Conservation (phyloP, 2,113 vertebrate genomes). For the Pterocles burchelli region DNA sequence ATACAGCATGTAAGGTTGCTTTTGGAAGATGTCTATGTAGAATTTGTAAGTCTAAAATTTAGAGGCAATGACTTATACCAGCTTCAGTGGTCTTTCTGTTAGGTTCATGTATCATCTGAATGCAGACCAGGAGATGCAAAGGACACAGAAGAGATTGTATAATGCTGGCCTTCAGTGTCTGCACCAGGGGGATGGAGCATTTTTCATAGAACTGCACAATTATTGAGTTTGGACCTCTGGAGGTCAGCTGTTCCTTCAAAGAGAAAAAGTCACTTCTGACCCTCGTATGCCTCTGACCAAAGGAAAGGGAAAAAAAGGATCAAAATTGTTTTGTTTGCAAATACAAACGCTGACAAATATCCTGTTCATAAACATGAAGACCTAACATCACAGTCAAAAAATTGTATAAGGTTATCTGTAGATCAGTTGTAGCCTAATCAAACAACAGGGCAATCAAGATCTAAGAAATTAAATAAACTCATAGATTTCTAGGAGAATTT, state of each 20-base stretch:
- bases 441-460: not conserved
- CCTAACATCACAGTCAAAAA: not conserved
- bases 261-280: no score
- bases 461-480: not conserved
- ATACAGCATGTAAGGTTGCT: not conserved
- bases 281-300: not conserved
- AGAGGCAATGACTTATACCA: not conserved
- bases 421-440: not conserved
- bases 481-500: not conserved
- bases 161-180: not conserved
- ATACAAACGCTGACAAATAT: not conserved
- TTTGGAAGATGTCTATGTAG: not conserved
- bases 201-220: not conserved
- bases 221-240: not conserved
- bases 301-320: no score
- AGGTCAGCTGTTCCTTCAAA: not conserved
- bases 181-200: not conserved
- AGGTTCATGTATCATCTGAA: not conserved
- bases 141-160: not conserved
- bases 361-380: not conserved
- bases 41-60: not conserved
- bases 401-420: not conserved
- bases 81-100: not conserved
- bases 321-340: not conserved
- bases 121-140: not conserved